Evolutionary conservation across 2,113 vertebrate species (phyloP).

Genomic region (Penelope pileata): DNA sequence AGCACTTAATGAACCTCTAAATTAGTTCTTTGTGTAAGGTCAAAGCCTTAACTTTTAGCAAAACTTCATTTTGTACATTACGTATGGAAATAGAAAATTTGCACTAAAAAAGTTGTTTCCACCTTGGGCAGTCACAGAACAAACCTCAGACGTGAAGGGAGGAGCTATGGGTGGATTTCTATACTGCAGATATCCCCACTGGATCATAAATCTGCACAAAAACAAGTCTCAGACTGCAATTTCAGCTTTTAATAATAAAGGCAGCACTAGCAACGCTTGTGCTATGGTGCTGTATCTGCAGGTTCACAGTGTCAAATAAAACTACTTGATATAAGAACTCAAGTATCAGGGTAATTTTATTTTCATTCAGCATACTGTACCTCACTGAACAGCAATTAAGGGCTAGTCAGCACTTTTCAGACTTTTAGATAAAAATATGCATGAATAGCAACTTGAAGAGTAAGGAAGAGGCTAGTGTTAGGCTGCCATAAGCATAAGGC

Average conservation of each 20-base stretch:
- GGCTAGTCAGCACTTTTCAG: not conserved
- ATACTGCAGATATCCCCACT: not conserved
- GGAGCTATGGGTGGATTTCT: not conserved
- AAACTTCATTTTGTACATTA: not conserved
- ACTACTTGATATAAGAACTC: not conserved
- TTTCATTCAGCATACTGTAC: not conserved
- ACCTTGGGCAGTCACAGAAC: not conserved
- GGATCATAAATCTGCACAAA: not conserved
- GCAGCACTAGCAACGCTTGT: not conserved
- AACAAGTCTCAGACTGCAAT: not conserved
- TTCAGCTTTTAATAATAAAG: not conserved
- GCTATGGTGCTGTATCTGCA: not conserved
- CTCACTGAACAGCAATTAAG: not conserved
- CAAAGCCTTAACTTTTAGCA: not conserved
- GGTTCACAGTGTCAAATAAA: not conserved
- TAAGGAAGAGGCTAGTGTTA: not conserved
- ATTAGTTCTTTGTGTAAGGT: not conserved
- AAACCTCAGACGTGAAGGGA: not conserved
- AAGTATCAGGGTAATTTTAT: not conserved
- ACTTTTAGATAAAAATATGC: not conserved
- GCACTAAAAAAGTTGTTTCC: not conserved
- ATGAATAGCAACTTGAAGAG: not conserved
- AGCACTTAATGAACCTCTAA: not conserved
- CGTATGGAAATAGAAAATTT: not conserved
- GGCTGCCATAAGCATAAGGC: not conserved